Percentiles rank a stretch among this genome's conserved stretches.
These are phyloP conservation scores for Prunella himalayana DNA, from an alignment of 2,113 vertebrate genomes.

Conservation along the genomic window DNA sequence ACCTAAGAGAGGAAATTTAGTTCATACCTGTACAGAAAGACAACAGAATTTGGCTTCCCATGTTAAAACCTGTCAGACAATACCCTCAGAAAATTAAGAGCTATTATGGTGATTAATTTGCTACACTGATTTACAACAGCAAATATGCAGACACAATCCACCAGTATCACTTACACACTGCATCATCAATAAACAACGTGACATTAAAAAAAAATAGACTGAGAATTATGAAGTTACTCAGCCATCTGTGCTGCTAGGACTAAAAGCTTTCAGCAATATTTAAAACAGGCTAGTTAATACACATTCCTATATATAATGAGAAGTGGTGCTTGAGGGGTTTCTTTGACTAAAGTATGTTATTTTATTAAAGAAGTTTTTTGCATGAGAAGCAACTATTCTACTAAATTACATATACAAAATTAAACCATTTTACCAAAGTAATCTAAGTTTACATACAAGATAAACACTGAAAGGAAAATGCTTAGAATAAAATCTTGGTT, in stretches of 20 bases:
- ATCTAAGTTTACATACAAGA: neutral
- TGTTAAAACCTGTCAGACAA: neutral
- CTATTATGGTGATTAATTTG: neutral
- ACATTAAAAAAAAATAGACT: neutral
- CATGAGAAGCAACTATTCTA: neutral
- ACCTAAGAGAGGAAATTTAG: neutral
- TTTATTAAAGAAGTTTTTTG: neutral
- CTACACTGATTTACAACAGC: slow-evolving; percentile 1
- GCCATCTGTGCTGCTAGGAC: slow-evolving; percentile 28
- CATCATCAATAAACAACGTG: slow-evolving; percentile 55
- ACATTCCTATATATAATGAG: neutral
- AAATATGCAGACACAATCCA: slow-evolving; percentile 1
- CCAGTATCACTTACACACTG: neutral
- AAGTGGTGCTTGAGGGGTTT: neutral
- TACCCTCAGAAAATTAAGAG: neutral
- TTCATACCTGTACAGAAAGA: neutral
- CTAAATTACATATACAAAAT: neutral
- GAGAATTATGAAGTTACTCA: slow-evolving; percentile 26
- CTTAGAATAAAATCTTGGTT: neutral
- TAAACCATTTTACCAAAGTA: neutral
- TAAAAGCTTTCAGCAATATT: slow-evolving; percentile 5
- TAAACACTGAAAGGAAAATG: neutral
- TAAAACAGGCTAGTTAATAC: slow-evolving; percentile 22
- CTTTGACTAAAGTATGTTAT: neutral
- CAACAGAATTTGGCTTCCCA: neutral